Percentiles rank a stretch among this genome's conserved stretches.
These are phyloP conservation scores for Planococcus citri DNA, from an alignment of 1,140 invertebrate species.

Conservation along the genomic window DNA sequence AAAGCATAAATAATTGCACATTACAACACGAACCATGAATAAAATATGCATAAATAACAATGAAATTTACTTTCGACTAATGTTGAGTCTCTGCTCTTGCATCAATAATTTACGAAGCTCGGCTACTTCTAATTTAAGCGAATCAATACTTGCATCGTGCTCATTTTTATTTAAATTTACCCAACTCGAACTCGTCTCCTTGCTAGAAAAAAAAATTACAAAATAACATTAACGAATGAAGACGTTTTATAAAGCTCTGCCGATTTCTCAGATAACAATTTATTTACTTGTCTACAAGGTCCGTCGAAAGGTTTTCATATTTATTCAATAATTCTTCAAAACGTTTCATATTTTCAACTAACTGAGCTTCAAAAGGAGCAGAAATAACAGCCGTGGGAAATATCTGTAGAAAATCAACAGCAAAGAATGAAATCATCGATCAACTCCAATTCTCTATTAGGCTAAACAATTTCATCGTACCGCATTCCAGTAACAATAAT, in stretches of 20 bases:
- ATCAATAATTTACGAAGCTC: background rate
- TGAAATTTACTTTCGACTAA: background rate
- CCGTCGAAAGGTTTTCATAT: background rate
- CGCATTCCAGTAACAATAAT: constrained; percentile 10
- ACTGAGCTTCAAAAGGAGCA: background rate
- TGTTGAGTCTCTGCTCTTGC: background rate
- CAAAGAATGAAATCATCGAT: background rate
- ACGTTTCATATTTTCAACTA: background rate
- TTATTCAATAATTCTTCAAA: constrained; percentile 1
- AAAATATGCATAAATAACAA: background rate
- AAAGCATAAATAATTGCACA: background rate
- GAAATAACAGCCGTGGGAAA: background rate
- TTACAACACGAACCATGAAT: too few relatives aligned
- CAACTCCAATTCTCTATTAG: background rate
- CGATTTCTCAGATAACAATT: too few relatives aligned
- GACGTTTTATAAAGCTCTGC: too few relatives aligned
- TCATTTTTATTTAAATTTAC: background rate
- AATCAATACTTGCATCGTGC: background rate
- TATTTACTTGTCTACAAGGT: background rate
- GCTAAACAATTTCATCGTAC: background rate
- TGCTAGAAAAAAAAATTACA: background rate
- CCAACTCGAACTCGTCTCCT: background rate
- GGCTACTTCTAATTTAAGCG: background rate
- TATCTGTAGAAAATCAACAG: background rate
- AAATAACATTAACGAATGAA: background rate